Base-by-base conservation (phyloP, 2,797 vertebrate species). In the Megalops cyprinoides region DNA sequence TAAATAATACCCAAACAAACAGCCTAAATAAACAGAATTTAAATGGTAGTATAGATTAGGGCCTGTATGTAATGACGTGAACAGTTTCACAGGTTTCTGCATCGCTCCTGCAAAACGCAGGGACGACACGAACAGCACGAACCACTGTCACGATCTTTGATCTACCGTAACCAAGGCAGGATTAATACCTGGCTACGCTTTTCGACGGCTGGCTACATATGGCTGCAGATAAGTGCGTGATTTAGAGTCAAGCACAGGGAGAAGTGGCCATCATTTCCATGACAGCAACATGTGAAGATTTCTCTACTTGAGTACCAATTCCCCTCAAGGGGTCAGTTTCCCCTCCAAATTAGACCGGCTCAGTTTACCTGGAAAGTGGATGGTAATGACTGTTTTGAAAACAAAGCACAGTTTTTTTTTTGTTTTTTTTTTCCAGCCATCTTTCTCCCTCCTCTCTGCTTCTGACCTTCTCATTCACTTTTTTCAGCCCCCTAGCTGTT, bases 401-500 rank as follows among this genome's bases (percentile, higher is more conserved):
- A 18, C 58, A 31, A 60, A 31, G 25, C 58, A 31, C 58, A 60
- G 55, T n/a, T 60, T 65, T 65, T 65, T 34, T 65, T 31, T 28
- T 31, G 9, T 1, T n/a, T 10, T 2, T 28, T 62, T 28, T 62
- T 12, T 34, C 6, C 4, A 31, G 10, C 20, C 31, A 1, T 65
- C 37, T 37, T 37, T 65, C 51, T 53, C 14, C 62, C 78, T 56
- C 78, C 55, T 58, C 90, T 88, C 69, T 56, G 56, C 91, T 90
- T 91, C 91, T n/a, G n/a, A n/a, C n/a, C n/a, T n/a, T n/a, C n/a
- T n/a, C n/a, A n/a, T n/a, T n/a, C n/a, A n/a, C n/a, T n/a, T n/a
- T n/a, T n/a, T n/a, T n/a, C n/a, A n/a, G n/a, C n/a, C n/a, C 90
- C 90, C 89, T 90, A 37, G 12, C 46, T 79, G 48, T 84, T 85